Evolutionary conservation across 2,888 invertebrate genomes (phyloP).

Genomic region (Sinelater perroti): DNA sequence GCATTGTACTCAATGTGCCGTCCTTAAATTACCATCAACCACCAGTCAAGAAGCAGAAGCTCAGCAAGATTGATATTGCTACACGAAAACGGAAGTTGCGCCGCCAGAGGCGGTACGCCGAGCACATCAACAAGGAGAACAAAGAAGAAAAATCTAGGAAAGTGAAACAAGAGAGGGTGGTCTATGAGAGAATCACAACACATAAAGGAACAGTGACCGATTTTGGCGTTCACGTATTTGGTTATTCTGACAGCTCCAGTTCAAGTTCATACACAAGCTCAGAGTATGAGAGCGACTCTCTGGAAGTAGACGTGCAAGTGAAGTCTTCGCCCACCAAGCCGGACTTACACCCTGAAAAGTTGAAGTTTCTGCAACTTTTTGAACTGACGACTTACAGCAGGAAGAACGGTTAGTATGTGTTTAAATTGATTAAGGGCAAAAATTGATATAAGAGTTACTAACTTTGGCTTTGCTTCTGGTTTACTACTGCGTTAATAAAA

Average conservation of each 20-base stretch:
- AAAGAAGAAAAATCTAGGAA: slow-evolving; percentile 31
- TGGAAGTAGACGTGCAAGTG: slow-evolving; percentile 64
- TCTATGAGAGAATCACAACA: slow-evolving; percentile 33
- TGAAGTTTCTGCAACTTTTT: slow-evolving; percentile 70
- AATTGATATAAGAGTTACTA: not conserved
- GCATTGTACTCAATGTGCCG: slow-evolving; percentile 58
- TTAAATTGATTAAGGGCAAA: not conserved
- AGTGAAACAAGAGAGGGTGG: slow-evolving; percentile 25
- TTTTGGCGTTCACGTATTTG: slow-evolving; percentile 54
- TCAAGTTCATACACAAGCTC: slow-evolving; percentile 64
- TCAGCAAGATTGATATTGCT: slow-evolving; percentile 60
- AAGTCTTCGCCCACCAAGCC: slow-evolving; percentile 65
- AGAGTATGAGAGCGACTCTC: slow-evolving; percentile 60
- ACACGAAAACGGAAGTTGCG: slow-evolving; percentile 53
- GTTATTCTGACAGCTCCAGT: slow-evolving; percentile 58
- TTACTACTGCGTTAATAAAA: too few relatives aligned
- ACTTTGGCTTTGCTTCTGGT: too few relatives aligned
- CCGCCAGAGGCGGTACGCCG: slow-evolving; percentile 39
- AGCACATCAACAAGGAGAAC: slow-evolving; percentile 28
- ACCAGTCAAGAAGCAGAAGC: slow-evolving; percentile 50
- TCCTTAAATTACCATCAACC: slow-evolving; percentile 48
- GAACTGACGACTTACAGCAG: slow-evolving; percentile 69
- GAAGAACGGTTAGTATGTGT: slow-evolving; percentile 68
- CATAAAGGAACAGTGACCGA: slow-evolving; percentile 41
- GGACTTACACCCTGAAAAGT: slow-evolving; percentile 64